Evolutionary conservation across 2,113 vertebrate genomes (phyloP).

Genomic region (Chaetodon trifascialis): DNA sequence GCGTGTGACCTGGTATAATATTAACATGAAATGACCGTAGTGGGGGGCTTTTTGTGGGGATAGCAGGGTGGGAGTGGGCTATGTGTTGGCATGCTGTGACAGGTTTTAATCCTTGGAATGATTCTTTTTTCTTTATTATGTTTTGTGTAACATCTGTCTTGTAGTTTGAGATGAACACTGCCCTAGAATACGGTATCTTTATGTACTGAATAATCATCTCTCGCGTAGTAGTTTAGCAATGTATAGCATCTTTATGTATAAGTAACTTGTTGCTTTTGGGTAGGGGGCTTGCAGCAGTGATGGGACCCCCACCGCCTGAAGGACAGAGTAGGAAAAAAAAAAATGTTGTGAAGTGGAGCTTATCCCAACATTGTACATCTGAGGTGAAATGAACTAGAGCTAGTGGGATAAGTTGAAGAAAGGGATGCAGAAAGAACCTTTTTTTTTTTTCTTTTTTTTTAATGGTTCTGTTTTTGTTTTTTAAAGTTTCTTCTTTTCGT

Average conservation of each 20-base stretch:
- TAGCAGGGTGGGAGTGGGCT: constrained; percentile 62
- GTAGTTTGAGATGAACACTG: constrained; percentile 87
- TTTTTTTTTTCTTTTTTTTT: constrained; percentile 13
- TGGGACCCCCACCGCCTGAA: constrained; percentile 80
- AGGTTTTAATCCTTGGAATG: constrained; percentile 78
- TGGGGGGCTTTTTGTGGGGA: constrained; percentile 45
- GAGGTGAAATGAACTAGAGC: constrained; percentile 54
- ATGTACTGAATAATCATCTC: constrained; percentile 82
- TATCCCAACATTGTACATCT: constrained; percentile 57
- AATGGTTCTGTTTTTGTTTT: constrained; percentile 40
- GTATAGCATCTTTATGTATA: constrained; percentile 90
- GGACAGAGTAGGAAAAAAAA: constrained; percentile 34
- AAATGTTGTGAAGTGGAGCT: constrained; percentile 45
- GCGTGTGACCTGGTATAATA: constrained; percentile 68
- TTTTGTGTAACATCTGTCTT: constrained; percentile 83
- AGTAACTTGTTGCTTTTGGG: constrained; percentile 89
- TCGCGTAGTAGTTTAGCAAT: constrained; percentile 85
- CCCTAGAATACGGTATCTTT: constrained; percentile 85
- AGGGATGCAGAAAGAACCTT: constrained; percentile 59
- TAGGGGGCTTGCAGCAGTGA: constrained; percentile 81
- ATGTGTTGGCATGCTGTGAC: constrained; percentile 80
- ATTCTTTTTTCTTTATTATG: constrained; percentile 79
- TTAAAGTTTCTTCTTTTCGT: constrained; percentile 23
- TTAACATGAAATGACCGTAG: constrained; percentile 68
- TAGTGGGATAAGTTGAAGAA: constrained; percentile 53